Percentiles rank a stretch among this genome's conserved stretches.
These are phyloP conservation scores for Diorhabda sublineata DNA, from an alignment of 1,140 invertebrate genomes.

Conservation along the genomic window DNA sequence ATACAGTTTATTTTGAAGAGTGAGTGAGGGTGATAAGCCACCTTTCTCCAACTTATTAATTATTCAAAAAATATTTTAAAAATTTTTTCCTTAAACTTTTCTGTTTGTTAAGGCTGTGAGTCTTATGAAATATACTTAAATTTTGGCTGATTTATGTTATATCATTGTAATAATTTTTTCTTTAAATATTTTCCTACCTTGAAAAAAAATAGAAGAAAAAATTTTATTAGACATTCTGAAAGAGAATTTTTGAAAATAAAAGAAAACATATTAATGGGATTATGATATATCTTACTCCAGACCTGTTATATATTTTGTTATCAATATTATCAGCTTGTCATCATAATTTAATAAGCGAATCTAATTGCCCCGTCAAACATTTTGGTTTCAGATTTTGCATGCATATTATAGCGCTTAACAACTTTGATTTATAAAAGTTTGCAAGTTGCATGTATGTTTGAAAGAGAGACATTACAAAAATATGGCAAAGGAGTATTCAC, in stretches of 20 bases:
- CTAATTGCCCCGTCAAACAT: constrained; percentile 14
- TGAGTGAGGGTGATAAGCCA: no score
- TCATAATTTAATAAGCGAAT: neutral
- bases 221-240: neutral
- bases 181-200: neutral
- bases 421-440: constrained; percentile 9
- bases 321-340: neutral
- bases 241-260: neutral
- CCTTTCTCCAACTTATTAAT: no score
- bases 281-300: neutral
- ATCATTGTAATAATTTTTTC: neutral
- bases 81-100: no score
- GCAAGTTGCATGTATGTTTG: constrained; percentile 20
- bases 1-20: no score
- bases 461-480: constrained; percentile 11
- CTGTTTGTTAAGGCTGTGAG: no score
- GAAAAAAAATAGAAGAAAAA: neutral
- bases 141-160: no score
- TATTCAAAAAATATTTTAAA: no score
- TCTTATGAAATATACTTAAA: no score
- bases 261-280: neutral
- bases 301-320: neutral
- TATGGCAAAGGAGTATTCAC: constrained; percentile 36
- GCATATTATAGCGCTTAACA: constrained; percentile 23
- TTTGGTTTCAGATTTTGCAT: constrained; percentile 38